Conservation (phyloP, 2,113 vertebrate genomes). For the Desmodus rotundus region DNA sequence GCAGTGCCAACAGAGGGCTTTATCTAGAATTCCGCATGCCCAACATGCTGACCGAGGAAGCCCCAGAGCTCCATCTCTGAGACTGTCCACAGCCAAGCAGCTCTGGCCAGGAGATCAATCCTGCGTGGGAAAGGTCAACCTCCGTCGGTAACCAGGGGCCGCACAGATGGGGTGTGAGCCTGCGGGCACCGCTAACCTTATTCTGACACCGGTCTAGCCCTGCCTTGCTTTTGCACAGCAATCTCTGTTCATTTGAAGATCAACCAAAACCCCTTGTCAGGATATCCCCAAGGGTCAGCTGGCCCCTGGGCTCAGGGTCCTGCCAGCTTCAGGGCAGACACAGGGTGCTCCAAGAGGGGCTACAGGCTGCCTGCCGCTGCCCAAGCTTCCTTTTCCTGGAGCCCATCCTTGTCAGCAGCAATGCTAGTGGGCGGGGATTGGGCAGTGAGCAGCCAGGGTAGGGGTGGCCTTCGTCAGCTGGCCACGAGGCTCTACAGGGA, state of each 20-base stretch:
- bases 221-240: not conserved
- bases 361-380: not conserved
- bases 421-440: not conserved
- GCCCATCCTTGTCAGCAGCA: not conserved
- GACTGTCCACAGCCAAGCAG: not conserved
- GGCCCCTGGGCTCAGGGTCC: not conserved
- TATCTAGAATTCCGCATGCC: not conserved
- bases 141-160: not conserved
- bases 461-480: not conserved
- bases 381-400: not conserved
- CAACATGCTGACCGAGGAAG: not conserved
- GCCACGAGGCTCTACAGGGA: too few relatives aligned
- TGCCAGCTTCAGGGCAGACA: not conserved
- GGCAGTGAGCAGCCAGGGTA: not conserved
- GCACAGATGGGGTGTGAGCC: not conserved
- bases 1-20: not conserved
- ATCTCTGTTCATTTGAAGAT: not conserved
- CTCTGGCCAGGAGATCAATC: too few relatives aligned
- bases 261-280: not conserved
- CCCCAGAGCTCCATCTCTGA: not conserved
- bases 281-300: not conserved
- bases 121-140: not conserved
- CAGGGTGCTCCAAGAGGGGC: not conserved
- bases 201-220: rapidly evolving
- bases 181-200: not conserved